Evolutionary conservation across 37 sponge, comb jelly and placozoan genomes (phyloP).

Genomic region (Halisarca cf. caerulea): DNA sequence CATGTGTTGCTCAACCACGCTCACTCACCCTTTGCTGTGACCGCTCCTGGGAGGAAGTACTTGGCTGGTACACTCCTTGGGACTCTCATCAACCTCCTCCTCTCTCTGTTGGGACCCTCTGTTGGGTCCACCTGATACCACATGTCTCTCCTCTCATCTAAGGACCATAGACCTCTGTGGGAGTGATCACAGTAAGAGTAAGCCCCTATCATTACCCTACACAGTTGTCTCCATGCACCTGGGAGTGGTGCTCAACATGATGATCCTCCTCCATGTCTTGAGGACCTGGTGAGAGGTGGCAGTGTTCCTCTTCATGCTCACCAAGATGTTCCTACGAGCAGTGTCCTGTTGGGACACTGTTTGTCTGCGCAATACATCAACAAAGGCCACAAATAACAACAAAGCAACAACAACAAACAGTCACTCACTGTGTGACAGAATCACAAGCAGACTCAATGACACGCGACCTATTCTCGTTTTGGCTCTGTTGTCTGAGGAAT

Average conservation of each 20-base stretch:
- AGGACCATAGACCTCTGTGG: conserved; percentile 71
- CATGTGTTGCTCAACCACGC: too few species aligned
- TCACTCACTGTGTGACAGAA: conserved; percentile 34
- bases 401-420: conserved; percentile 21
- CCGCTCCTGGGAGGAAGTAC: conserved; percentile 61
- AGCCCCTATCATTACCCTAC: not conserved
- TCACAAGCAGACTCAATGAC: conserved; percentile 37
- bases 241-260: conserved; percentile 61
- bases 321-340: conserved; percentile 41
- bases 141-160: conserved; percentile 72
- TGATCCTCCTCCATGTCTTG: conserved; percentile 62
- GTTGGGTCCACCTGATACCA: conserved; percentile 96
- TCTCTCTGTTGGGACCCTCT: conserved; percentile 83
- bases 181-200: not conserved
- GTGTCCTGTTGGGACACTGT: conserved; percentile 34
- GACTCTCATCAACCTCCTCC: conserved; percentile 72
- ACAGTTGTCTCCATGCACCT: conserved; percentile 24
- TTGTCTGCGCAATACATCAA: not conserved
- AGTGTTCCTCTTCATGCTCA: conserved; percentile 31
- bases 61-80: conserved; percentile 50
- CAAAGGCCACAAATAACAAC: not conserved
- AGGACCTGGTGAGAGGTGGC: conserved; percentile 44
- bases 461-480: conserved; percentile 10
- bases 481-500: conserved; percentile 40
- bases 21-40: not conserved